phyloP scores from a whole-genome alignment of 2,797 vertebrate species.

The Parauchenoglanis punctatus region DNA sequence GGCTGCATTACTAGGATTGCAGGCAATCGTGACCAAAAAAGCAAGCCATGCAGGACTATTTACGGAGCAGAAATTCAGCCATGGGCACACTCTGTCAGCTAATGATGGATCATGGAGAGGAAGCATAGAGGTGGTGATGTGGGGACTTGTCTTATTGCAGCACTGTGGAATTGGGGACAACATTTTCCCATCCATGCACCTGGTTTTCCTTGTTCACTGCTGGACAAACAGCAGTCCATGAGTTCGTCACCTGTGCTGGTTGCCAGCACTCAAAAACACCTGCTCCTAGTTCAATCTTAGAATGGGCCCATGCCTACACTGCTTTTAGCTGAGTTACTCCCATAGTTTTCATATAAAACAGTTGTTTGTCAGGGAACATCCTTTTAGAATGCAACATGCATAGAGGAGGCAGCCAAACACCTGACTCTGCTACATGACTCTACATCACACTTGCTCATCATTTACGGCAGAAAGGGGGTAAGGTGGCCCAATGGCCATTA shows the following conservation, averaged over 20 bases:
- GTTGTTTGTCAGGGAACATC: slow-evolving; percentile 19
- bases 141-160: slow-evolving; percentile 61
- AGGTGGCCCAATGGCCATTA: not conserved
- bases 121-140: slow-evolving; percentile 57
- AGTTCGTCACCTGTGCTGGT: slow-evolving; percentile 31
- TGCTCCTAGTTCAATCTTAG: slow-evolving; percentile 38
- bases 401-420: slow-evolving; percentile 2
- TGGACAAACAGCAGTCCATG: slow-evolving; percentile 45
- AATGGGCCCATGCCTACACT: not conserved
- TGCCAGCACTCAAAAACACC: slow-evolving; percentile 31
- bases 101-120: slow-evolving; percentile 74
- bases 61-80: slow-evolving; percentile 78
- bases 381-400: not conserved
- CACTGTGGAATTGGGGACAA: slow-evolving; percentile 61
- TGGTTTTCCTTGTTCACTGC: slow-evolving; percentile 38
- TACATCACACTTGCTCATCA: not conserved
- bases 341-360: slow-evolving; percentile 24
- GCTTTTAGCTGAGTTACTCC: slow-evolving; percentile 9
- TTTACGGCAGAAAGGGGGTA: not conserved
- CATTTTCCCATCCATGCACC: slow-evolving; percentile 56
- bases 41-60: slow-evolving; percentile 78
- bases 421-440: not conserved
- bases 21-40: slow-evolving; percentile 65
- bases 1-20: slow-evolving; percentile 76
- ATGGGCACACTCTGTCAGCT: slow-evolving; percentile 74